Evolutionary conservation across 2,888 invertebrate species (phyloP).

Genomic region (Sphaerophoria rueppellii): DNA sequence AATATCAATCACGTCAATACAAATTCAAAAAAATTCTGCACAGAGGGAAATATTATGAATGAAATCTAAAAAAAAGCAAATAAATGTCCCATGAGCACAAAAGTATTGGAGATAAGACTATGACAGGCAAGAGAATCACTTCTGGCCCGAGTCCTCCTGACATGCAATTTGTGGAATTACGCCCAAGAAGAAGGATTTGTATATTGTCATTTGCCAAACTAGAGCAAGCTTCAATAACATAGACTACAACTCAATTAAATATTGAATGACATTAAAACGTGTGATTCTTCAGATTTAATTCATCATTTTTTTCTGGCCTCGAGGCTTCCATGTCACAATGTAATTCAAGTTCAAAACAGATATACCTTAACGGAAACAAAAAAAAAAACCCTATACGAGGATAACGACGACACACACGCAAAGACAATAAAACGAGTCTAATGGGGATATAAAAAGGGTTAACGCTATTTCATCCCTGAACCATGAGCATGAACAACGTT

Average conservation of each 20-base stretch:
- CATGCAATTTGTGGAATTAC: conserved; percentile 72
- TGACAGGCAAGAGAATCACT: conserved; percentile 40
- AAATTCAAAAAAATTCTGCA: conserved; percentile 56
- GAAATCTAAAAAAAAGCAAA: not conserved
- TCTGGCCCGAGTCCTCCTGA: conserved; percentile 66
- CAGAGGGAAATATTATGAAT: not conserved
- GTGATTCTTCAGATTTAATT: conserved; percentile 53
- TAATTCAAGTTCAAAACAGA: not conserved
- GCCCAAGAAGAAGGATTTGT: conserved; percentile 62
- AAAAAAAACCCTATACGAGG: no score
- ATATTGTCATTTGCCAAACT: conserved; percentile 1
- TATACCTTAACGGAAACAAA: no score
- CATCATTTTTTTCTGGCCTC: conserved; percentile 38
- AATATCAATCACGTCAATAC: conserved; percentile 72
- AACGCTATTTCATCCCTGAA: conserved; percentile 24
- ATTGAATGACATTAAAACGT: conserved; percentile 66
- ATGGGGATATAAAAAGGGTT: conserved; percentile 61
- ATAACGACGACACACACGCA: not conserved
- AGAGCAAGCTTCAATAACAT: conserved; percentile 7
- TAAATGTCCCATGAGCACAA: conserved; percentile 28
- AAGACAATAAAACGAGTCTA: conserved; percentile 44
- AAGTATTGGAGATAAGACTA: conserved; percentile 4
- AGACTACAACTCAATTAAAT: conserved; percentile 66
- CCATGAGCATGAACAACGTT: conserved; percentile 7
- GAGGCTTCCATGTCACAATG: conserved; percentile 3